Evolutionary conservation across 2,888 invertebrate genomes (phyloP), one percentile per base, ranked within the genome.

Genomic region (Gibbula magus): DNA sequence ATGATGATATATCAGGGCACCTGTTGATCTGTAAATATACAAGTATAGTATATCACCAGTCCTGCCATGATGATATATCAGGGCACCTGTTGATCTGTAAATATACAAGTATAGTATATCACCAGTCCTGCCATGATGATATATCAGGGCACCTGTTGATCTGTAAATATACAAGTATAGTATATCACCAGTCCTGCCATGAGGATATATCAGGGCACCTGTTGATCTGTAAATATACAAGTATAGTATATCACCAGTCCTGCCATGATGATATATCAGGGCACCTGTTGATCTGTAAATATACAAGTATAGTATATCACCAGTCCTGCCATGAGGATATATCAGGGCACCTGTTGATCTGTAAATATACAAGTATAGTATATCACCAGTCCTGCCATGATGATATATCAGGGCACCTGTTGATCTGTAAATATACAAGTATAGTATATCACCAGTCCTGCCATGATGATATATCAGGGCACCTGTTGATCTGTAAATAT

Each of bases 291-390:
- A 54, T 29, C 79, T 79, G 39, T n/a, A 5, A 45, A 45, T 45
- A 45, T 45, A 13, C 13, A 45, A 45, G 10, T n/a, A n/a, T n/a
- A n/a, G n/a, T n/a, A n/a, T n/a, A 45, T 5, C 10, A 45, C 7
- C 35, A 35, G 7, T 5, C 35, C 45, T 45, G 1, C 45, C 4
- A 45, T 8, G 13, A 10, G 5, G 45, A 51, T 77, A 77, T 29
- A 66, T 77, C 66, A 77, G 32, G 66, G 61, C 77, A 66, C 66
- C 51, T 10, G 66, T 66, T 51, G 35, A 54, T 29, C 79, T 79
- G 39, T n/a, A 5, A 45, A 45, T 45, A 45, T 45, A 13, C 13
- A 45, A 45, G 10, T n/a, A n/a, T n/a, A n/a, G n/a, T n/a, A n/a
- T n/a, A 45, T 5, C 10, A 45, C 7, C 35, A 35, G 7, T 5